A percentile compares a stretch with the other conserved stretches of the same genome.
Evolutionary conservation across 2,888 invertebrate genomes (phyloP).

Genomic region (Steinernema scapterisci): DNA sequence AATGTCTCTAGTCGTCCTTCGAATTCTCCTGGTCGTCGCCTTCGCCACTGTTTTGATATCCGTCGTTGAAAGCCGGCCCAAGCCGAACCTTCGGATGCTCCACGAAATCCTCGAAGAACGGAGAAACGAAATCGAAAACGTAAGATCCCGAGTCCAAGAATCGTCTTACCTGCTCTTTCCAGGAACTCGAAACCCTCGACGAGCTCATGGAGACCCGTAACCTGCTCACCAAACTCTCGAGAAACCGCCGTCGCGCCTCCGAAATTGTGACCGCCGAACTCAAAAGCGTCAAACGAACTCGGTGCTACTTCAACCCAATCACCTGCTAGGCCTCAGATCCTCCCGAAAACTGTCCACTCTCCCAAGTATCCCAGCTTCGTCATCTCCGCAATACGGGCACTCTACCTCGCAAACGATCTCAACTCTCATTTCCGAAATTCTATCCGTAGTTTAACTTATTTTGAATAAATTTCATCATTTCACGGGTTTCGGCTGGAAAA

Average conservation of each 20-base stretch:
- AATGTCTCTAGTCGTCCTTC: too few relatives aligned
- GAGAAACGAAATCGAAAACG: not conserved
- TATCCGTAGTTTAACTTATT: not conserved
- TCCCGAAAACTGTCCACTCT: not conserved
- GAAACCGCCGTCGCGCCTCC: not conserved
- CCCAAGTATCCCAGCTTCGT: not conserved
- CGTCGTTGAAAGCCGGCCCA: not conserved
- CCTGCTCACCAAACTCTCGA: not conserved
- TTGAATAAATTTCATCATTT: not conserved
- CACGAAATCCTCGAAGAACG: not conserved
- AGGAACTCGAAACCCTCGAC: not conserved
- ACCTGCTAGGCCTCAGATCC: not conserved
- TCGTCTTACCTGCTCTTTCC: too few relatives aligned
- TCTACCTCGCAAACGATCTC: constrained; percentile 6
- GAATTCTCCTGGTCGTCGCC: not conserved
- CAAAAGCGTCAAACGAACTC: not conserved
- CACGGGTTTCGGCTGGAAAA: too few relatives aligned
- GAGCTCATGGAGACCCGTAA: not conserved
- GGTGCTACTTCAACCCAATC: constrained; percentile 5
- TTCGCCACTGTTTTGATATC: not conserved
- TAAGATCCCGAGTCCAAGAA: not conserved
- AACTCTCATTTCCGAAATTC: not conserved
- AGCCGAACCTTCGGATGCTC: not conserved
- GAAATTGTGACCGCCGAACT: not conserved
- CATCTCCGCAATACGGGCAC: constrained; percentile 17